A percentile compares a stretch with the other conserved stretches of the same genome.
Conservation (phyloP, 2,888 invertebrate species). For the Celastrina argiolus region DNA sequence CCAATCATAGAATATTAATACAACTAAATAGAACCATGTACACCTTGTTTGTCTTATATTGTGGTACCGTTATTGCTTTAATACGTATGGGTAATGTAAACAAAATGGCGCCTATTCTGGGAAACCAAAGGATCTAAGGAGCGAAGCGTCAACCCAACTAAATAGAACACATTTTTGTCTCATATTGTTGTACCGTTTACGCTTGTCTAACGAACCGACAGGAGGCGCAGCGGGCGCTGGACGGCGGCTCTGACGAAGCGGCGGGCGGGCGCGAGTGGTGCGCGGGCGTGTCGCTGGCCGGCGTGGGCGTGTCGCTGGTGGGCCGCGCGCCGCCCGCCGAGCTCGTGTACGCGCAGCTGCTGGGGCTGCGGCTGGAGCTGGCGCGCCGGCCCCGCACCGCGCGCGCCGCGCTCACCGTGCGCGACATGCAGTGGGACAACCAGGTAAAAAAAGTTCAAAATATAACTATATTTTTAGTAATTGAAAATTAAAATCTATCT, state of each 20-base stretch:
- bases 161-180: too few species aligned
- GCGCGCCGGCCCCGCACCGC: slow-evolving; percentile 71
- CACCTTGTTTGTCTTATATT: too few species aligned
- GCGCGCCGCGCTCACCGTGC: slow-evolving; percentile 84
- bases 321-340: slow-evolving; percentile 87
- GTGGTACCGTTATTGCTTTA: too few species aligned
- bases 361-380: slow-evolving; percentile 80
- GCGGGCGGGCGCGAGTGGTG: slow-evolving; percentile 73
- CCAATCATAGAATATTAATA: too few species aligned
- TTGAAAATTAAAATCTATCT: too few species aligned
- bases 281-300: slow-evolving; percentile 79
- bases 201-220: slow-evolving; percentile 27
- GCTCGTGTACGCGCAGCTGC: slow-evolving; percentile 85
- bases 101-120: too few species aligned
- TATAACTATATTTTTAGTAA: too few species aligned
- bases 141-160: too few species aligned
- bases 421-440: slow-evolving; percentile 92
- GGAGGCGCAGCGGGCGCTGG: slow-evolving; percentile 55
- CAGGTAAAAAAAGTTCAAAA: slow-evolving; percentile 61
- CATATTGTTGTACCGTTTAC: too few species aligned
- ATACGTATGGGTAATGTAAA: too few species aligned
- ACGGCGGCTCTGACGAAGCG: slow-evolving; percentile 44
- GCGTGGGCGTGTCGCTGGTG: slow-evolving; percentile 87
- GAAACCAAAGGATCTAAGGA: too few species aligned
- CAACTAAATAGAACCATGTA: too few species aligned